Evolutionary conservation across 2,888 invertebrate genomes (phyloP), one percentile per base, ranked within the genome.

Genomic region (Operophtera brumata): DNA sequence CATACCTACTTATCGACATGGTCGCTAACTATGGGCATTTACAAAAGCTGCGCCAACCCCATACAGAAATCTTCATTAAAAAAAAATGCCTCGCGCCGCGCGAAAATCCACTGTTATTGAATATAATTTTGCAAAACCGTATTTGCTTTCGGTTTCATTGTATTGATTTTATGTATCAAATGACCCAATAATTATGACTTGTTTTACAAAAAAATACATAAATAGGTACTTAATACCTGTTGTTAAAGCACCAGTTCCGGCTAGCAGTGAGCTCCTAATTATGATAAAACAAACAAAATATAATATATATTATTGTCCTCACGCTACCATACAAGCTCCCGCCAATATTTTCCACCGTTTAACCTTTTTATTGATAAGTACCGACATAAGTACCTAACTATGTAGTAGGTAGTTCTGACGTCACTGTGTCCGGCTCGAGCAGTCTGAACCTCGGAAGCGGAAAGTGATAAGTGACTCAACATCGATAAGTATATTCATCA

Each of bases 261-360:
- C 76, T 80, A 69, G 73, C 70, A 69, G 61, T 68, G 62, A 69
- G 66, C 66, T 68, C 56, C 61, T 70, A 71, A 71, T 69, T 67
- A 71, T 62, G 57, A 57, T 64, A 69, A 75, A 71, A 71, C 64
- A 62, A 70, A 52, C 58, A 66, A 69, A 68, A 67, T 66, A 56
- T 57, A 56, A n/a, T n/a, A n/a, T n/a, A n/a, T n/a, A n/a, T n/a
- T 62, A 59, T 56, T 57, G 54, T 47, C 56, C 53, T 56, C 59
- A 51, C 55, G 61, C 47, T 47, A 59, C 20, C 20, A 20, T 48
- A 41, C 48, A 60, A 57, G 40, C 47, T 59, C 54, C 57, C 51
- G 47, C 56, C 60, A 60, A 68, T 61, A 61, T 41, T 40, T 48
- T 59, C 53, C 44, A 28, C 51, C 57, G 45, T 61, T 58, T 56